Conservation (phyloP, 1,140 invertebrate genomes). For the Bombus fervidus region DNA sequence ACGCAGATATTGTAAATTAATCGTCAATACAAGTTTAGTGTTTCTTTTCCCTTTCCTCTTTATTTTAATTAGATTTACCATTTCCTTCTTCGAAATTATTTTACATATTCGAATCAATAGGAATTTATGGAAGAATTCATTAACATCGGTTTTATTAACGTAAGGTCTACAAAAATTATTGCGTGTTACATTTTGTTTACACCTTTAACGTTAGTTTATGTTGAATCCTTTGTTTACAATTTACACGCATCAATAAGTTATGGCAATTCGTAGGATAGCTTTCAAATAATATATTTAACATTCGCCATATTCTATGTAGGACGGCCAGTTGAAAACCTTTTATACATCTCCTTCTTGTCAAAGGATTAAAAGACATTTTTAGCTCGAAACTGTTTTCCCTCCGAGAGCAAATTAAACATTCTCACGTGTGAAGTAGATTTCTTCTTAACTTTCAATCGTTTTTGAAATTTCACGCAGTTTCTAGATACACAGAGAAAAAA, state of each 20-base stretch:
- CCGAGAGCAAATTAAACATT: slow-evolving; percentile 24
- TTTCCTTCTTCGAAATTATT: slow-evolving; percentile 4
- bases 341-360: slow-evolving; percentile 39
- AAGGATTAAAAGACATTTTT: slow-evolving; percentile 28
- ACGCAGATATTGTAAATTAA: slow-evolving; percentile 30
- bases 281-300: slow-evolving; percentile 48
- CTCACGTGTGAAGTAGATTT: background rate
- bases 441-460: background rate
- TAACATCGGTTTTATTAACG: slow-evolving; percentile 54
- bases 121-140: slow-evolving; percentile 25
- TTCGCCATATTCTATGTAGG: slow-evolving; percentile 56
- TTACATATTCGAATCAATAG: slow-evolving; percentile 24
- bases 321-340: slow-evolving; percentile 57
- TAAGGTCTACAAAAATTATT: slow-evolving; percentile 52
- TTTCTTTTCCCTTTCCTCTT: background rate
- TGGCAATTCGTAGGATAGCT: slow-evolving; percentile 36
- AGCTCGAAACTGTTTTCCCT: slow-evolving; percentile 12
- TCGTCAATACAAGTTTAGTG: slow-evolving; percentile 7
- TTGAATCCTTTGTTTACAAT: slow-evolving; percentile 37
- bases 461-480: background rate
- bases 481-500: background rate
- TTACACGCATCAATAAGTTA: slow-evolving; percentile 41
- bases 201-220: slow-evolving; percentile 13
- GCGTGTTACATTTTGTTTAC: slow-evolving; percentile 44
- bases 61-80: background rate